Percentiles rank a stretch among this genome's conserved stretches.
phyloP scores from a whole-genome alignment of 1,140 invertebrate species.

The Holotrichia oblita region DNA sequence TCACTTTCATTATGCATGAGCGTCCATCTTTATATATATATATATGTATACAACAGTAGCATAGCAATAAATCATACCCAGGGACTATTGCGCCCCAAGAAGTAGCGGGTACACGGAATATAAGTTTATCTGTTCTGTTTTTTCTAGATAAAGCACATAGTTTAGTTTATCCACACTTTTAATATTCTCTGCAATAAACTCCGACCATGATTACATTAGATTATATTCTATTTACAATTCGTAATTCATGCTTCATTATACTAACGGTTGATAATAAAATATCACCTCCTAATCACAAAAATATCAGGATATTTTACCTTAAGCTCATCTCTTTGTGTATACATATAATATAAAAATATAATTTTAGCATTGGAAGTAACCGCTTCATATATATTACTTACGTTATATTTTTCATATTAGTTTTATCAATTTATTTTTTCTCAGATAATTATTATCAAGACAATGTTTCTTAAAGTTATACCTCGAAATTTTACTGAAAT shows the following conservation, averaged over 20 bases:
- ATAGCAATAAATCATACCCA: conserved; percentile 29
- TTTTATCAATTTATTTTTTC: too few relatives aligned
- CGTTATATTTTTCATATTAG: too few relatives aligned
- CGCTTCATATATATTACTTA: too few relatives aligned
- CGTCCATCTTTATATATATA: conserved; percentile 12
- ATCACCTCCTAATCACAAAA: too few relatives aligned
- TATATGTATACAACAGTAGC: not conserved
- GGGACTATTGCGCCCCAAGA: conserved; percentile 8
- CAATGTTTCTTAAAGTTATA: too few relatives aligned
- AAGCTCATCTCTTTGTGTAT: too few relatives aligned
- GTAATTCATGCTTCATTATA: not conserved
- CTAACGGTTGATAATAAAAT: too few relatives aligned
- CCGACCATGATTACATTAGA: not conserved
- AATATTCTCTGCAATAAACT: conserved; percentile 17
- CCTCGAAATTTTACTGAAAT: too few relatives aligned
- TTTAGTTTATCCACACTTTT: conserved; percentile 29
- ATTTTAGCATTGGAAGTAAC: too few relatives aligned
- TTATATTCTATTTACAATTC: conserved; percentile 14
- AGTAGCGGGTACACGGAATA: not conserved
- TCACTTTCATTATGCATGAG: conserved; percentile 35
- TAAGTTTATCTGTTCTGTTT: conserved; percentile 21
- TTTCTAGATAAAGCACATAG: not conserved
- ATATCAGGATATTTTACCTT: too few relatives aligned
- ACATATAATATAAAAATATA: too few relatives aligned
- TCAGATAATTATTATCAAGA: too few relatives aligned